Conservation (phyloP, 2,113 vertebrate genomes). For the Mesembrinibis cayennensis region DNA sequence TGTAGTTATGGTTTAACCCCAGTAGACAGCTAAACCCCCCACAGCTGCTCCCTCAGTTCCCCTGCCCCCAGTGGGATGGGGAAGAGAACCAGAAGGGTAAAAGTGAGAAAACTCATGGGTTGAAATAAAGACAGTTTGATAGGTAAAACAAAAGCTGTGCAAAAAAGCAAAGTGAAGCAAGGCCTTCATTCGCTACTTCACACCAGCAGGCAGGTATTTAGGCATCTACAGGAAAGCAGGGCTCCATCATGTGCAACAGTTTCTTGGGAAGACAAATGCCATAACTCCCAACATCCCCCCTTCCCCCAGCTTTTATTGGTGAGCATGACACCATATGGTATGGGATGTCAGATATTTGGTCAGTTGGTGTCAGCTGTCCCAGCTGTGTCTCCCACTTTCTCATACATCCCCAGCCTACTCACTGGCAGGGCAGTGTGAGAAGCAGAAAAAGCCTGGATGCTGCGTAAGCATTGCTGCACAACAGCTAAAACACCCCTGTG, state of each 20-base stretch:
- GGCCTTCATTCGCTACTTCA: not conserved
- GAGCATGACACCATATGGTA: not conserved
- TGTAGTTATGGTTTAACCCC: not conserved
- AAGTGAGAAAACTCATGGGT: not conserved
- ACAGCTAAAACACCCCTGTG: not conserved
- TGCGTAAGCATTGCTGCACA: not conserved
- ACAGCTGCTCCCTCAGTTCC: not conserved
- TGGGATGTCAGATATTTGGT: not conserved
- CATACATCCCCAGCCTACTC: not conserved
- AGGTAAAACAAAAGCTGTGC: not conserved
- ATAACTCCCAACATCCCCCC: not conserved
- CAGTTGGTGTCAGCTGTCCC: not conserved
- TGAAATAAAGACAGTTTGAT: not conserved
- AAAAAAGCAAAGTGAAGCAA: not conserved
- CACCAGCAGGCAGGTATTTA: fast-evolving
- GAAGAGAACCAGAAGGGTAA: not conserved
- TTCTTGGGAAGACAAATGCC: not conserved
- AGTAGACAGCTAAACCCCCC: too few relatives aligned
- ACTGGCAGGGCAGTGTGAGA: not conserved
- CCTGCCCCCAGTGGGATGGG: not conserved
- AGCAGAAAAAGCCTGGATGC: not conserved
- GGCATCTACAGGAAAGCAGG: not conserved
- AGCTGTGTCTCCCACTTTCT: not conserved
- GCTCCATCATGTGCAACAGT: not conserved
- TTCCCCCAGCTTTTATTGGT: not conserved